Evolutionary conservation across 2,888 invertebrate genomes (phyloP).

Genomic region (Hydrotaea diabolus): DNA sequence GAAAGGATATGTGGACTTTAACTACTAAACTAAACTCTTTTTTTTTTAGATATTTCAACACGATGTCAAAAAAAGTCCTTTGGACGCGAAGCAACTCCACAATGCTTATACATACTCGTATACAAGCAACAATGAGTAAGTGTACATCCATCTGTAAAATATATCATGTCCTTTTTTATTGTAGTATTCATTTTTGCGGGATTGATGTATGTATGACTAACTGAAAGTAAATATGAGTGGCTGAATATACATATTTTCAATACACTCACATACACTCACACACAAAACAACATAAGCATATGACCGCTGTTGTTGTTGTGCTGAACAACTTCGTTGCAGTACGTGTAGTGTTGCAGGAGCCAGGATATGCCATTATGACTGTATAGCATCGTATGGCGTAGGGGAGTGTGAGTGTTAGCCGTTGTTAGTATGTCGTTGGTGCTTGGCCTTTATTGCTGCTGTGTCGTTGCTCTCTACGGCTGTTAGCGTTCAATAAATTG

Average conservation of each 20-base stretch:
- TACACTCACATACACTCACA: background rate
- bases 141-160: too few relatives aligned
- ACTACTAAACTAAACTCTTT: too few relatives aligned
- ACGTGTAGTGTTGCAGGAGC: background rate
- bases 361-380: background rate
- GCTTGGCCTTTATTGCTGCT: slow-evolving; percentile 72
- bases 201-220: slow-evolving; percentile 53
- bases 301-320: slow-evolving; percentile 13
- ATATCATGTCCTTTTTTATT: slow-evolving; percentile 26
- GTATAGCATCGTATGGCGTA: background rate
- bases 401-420: background rate
- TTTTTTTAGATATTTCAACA: too few relatives aligned
- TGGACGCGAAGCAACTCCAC: too few relatives aligned
- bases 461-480: slow-evolving; percentile 65
- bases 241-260: background rate
- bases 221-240: background rate
- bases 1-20: too few relatives aligned
- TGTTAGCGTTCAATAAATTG: slow-evolving; percentile 76
- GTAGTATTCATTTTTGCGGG: slow-evolving; percentile 50
- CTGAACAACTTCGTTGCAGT: background rate
- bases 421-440: slow-evolving; percentile 60
- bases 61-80: too few relatives aligned
- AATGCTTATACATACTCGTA: too few relatives aligned
- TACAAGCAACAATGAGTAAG: too few relatives aligned
- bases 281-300: background rate